Evolutionary conservation across 2,888 invertebrate genomes (phyloP), one percentile per base, ranked within the genome.

Genomic region (Luperina testacea): DNA sequence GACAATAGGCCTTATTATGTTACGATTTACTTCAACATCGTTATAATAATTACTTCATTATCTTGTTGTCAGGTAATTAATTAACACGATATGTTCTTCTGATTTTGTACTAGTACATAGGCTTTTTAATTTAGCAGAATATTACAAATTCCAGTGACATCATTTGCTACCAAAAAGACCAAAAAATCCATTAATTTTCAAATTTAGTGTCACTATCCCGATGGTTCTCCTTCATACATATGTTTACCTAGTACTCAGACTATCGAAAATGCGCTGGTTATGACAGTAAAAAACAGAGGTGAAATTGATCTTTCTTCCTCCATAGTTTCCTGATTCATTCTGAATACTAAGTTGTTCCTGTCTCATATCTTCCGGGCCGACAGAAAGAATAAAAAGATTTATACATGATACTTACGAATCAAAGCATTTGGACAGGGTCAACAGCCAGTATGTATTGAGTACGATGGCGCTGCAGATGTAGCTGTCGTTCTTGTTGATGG

Each of bases 371-470:
- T 63, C 2, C 2, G 2, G 27, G 72, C 5, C 5, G 9, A 72
- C 0, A 38, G n/a, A 45, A 53, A 48, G 5, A 4, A 8, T 27
- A 17, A 6, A 27, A 38, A 68, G 1, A 68, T 27, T 17, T 0
- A 11, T 20, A 42, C 27, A 45, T 38, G 1, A 65, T 42, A 95
- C 96, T 95, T 81, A 97, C 96, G 93, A 5, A 48, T 95, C 93
- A 73, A 96, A 96, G 87, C 96, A 97, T 80, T 96, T 96, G 0
- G 96, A 95, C 0, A 95, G 84, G 0, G 96, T 94, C 3, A 96
- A 77, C 1, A 95, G 87, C 96, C 96, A 97, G 81, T 94, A 92
- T 0, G 89, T 91, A 89, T 97, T 97, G 57, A 97, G 92, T 48
- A 97, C 85, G 15, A 95, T 89, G 0, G 94, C 94, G 72, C 96